phyloP scores from a whole-genome alignment of 2,888 invertebrate genomes.

The Linnaemya tessellans region DNA sequence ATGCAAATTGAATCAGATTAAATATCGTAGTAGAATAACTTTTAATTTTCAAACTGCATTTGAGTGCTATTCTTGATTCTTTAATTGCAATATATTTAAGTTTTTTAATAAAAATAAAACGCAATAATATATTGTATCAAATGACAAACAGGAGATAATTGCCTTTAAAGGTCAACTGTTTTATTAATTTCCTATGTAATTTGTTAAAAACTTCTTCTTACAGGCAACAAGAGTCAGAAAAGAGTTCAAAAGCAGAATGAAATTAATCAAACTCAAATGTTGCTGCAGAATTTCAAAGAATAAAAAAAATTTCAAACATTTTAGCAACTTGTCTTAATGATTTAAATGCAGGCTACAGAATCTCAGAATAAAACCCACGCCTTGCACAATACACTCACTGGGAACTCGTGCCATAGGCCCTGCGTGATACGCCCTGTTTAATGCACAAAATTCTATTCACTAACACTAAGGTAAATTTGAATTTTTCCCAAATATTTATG shows the following conservation, averaged over 20 bases:
- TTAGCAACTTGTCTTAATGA: background rate
- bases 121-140: conserved; percentile 24
- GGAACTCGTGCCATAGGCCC: too few relatives aligned
- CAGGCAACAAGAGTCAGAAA: conserved; percentile 1
- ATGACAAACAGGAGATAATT: conserved; percentile 40
- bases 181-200: conserved; percentile 69
- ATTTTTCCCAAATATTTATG: too few relatives aligned
- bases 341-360: background rate
- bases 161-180: conserved; percentile 62
- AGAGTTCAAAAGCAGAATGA: conserved; percentile 19
- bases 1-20: background rate
- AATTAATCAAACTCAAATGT: conserved; percentile 48
- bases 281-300: conserved; percentile 24
- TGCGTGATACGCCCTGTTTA: too few relatives aligned
- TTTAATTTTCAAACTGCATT: background rate
- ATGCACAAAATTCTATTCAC: too few relatives aligned
- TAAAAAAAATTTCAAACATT: background rate
- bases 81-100: background rate
- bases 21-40: background rate
- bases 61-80: background rate
- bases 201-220: conserved; percentile 43
- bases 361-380: too few relatives aligned
- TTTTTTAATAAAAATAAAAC: background rate
- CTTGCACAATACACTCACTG: background rate
- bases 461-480: too few relatives aligned